phyloP scores from a whole-genome alignment of 2,888 invertebrate genomes.

The Pyralis farinalis region DNA sequence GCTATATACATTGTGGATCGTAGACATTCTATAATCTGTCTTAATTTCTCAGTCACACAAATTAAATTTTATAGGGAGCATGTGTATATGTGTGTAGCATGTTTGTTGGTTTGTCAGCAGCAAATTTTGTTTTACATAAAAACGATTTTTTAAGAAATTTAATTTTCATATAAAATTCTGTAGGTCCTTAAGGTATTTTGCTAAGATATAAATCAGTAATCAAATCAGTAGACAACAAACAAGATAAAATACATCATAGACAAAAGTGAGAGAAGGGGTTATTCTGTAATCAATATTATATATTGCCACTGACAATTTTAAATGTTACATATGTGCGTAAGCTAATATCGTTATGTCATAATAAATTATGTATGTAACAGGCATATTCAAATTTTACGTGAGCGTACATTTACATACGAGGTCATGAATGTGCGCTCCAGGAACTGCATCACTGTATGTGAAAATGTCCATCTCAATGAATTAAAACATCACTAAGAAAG shows the following conservation, averaged over 20 bases:
- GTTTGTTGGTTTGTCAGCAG: slow-evolving; percentile 24
- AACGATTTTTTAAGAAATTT: too few species aligned
- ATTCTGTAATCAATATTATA: neutral
- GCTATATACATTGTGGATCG: too few species aligned
- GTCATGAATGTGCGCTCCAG: neutral
- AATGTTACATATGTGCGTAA: neutral
- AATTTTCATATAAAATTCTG: too few species aligned
- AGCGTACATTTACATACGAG: neutral
- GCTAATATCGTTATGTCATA: neutral
- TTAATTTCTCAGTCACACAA: too few species aligned
- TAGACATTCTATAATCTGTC: too few species aligned
- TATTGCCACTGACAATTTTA: neutral
- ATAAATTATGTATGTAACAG: neutral
- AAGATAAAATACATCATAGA: too few species aligned
- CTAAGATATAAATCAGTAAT: too few species aligned
- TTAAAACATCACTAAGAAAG: too few species aligned
- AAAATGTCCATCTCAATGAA: neutral
- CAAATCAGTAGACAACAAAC: too few species aligned
- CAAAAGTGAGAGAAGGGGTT: too few species aligned
- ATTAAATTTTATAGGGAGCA: slow-evolving; percentile 26
- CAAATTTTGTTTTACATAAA: too few species aligned
- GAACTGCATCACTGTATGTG: neutral
- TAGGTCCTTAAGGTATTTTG: too few species aligned
- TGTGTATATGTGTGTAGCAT: slow-evolving; percentile 43
- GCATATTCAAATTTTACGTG: neutral